These are phyloP conservation scores for Aeoliscus strigatus DNA, from an alignment of 2,797 vertebrate species.

Conservation along the genomic window DNA sequence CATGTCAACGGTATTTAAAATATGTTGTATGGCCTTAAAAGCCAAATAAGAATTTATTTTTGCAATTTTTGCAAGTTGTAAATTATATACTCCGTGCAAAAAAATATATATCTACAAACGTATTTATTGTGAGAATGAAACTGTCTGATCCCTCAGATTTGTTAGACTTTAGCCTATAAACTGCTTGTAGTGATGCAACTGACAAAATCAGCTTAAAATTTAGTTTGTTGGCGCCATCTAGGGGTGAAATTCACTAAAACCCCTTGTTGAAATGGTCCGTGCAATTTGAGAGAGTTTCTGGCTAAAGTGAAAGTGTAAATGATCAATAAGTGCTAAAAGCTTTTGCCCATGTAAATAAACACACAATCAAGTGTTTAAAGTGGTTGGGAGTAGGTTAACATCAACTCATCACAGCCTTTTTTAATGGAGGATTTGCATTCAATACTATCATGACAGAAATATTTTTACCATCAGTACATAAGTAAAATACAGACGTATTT, in stretches of 20 bases:
- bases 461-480: neutral
- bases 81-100: too few species aligned
- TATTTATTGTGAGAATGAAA: too few species aligned
- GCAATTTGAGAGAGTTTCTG: neutral
- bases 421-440: conserved; percentile 3
- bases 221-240: conserved; percentile 28
- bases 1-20: too few species aligned
- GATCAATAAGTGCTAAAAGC: neutral
- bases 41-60: too few species aligned
- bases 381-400: too few species aligned
- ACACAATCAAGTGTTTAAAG: neutral
- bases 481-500: too few species aligned
- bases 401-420: too few species aligned
- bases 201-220: neutral
- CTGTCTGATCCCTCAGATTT: too few species aligned
- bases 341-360: neutral
- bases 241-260: conserved; percentile 6
- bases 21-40: too few species aligned
- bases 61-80: too few species aligned
- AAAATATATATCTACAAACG: too few species aligned
- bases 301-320: neutral
- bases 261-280: neutral
- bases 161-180: neutral
- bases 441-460: neutral
- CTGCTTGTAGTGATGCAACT: neutral